Base-by-base conservation (phyloP, 2,113 vertebrate species). In the Cathartes aura region DNA sequence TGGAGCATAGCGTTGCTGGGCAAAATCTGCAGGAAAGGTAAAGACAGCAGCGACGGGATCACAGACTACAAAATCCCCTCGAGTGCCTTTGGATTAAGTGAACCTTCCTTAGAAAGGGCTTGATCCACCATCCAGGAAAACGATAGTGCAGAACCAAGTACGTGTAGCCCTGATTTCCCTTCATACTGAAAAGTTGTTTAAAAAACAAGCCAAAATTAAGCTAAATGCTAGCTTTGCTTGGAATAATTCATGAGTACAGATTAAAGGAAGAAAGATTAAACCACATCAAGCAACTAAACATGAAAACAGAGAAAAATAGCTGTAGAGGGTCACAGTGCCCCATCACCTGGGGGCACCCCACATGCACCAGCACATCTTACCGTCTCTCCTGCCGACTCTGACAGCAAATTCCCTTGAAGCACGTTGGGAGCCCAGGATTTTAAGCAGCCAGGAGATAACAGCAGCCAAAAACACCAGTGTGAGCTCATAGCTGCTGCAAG, bases 261-360 rank as follows among this genome's bases (percentile, higher is more conserved):
- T 75, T 66, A 36, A 30, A 78, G 29, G 71, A 70, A 85, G 55
- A 90, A 73, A 70, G 26, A 47, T 38, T 81, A 88, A 90, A 88
- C 36, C 24, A 53, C 32, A 48, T 48, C 71, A 80, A 62, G 21
- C 24, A 56, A 38, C 26, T 82, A n/a, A 92, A 36, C 9, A 43
- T 9, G 27, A 60, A 93, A 96, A 52, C 16, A 52, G n/a, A 79
- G 42, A 52, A 81, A 52, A 94, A 56, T 6, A 36, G 18, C 63
- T 78, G 26, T 72, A 93, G 40, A 52, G 43, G 32, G 52, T 67
- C 59, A 34, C 26, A 26, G 21, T 29, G 58, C 8, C 26, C 50
- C 42, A 34, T 81, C 38, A 66, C 34, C n/a, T 34, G 38, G 22
- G 27, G 64, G 23, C 36, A 83, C 21, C 21, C 67, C n/a, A 1